Conservation (phyloP, 2,888 invertebrate species). For the Parascotia fuliginaria region DNA sequence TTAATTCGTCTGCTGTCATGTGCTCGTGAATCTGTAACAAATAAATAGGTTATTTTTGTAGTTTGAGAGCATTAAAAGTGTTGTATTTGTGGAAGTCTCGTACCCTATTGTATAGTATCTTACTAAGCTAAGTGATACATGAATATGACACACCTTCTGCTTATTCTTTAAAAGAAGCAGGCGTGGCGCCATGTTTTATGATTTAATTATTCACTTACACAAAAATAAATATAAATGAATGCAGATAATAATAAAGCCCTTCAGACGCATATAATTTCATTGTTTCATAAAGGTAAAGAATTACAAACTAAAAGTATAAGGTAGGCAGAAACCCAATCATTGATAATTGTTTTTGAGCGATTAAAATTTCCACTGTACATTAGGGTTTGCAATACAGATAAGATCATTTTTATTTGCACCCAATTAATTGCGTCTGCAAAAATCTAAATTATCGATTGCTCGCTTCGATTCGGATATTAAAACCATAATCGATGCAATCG, state of each 20-base stretch:
- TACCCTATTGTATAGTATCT: too few species aligned
- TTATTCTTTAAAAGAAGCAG: too few species aligned
- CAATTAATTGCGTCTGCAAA: neutral
- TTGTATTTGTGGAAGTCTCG: too few species aligned
- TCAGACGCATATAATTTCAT: neutral
- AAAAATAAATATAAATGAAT: too few species aligned
- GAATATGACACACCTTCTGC: too few species aligned
- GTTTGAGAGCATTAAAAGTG: too few species aligned
- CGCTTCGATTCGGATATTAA: neutral
- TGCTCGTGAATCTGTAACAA: conserved; percentile 93
- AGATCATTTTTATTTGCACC: neutral
- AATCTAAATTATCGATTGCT: neutral
- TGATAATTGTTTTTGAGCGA: conserved; percentile 15
- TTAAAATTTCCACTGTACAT: conserved; percentile 6
- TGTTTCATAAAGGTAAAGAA: neutral
- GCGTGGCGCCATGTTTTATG: too few species aligned
- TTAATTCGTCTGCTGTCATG: conserved; percentile 93
- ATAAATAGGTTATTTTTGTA: conserved; percentile 21
- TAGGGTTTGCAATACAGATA: neutral
- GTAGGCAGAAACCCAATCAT: conserved; percentile 16
- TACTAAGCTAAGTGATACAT: too few species aligned
- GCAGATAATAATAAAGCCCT: neutral
- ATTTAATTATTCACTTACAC: too few species aligned
- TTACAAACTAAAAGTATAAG: conserved; percentile 2
- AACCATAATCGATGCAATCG: neutral